A percentile compares a stretch with the other conserved stretches of the same genome.
Evolutionary conservation across 1,140 invertebrate genomes (phyloP).

Genomic region (Chymomyza costata): DNA sequence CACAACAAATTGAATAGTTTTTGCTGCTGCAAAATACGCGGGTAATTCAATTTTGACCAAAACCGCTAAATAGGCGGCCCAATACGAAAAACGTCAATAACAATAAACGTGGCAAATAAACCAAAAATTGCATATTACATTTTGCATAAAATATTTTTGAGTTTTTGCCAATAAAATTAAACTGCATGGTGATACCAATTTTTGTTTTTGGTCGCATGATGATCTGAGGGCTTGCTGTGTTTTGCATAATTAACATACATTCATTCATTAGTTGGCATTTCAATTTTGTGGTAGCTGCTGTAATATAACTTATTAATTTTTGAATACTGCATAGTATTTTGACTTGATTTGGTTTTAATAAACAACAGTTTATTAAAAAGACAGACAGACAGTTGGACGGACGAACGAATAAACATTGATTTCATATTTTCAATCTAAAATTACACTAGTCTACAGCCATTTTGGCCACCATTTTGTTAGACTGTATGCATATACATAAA

Average conservation of each 20-base stretch:
- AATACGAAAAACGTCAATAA: slow-evolving; percentile 43
- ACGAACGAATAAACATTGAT: too few relatives aligned
- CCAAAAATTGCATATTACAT: slow-evolving; percentile 24
- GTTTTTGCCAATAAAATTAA: too few relatives aligned
- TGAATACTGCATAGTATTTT: slow-evolving; percentile 36
- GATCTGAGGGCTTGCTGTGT: slow-evolving; percentile 6
- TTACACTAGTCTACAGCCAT: too few relatives aligned
- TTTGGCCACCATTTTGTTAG: too few relatives aligned
- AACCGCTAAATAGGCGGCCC: slow-evolving; percentile 3
- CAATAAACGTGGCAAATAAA: slow-evolving; percentile 34
- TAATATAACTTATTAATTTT: slow-evolving; percentile 29
- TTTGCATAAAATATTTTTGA: slow-evolving; percentile 14
- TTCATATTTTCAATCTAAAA: slow-evolving; percentile 44
- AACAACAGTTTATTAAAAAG: too few relatives aligned
- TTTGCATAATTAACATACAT: slow-evolving; percentile 61
- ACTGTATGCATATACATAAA: too few relatives aligned
- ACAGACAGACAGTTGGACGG: too few relatives aligned
- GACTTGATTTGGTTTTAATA: slow-evolving; percentile 53
- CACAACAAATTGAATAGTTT: too few relatives aligned
- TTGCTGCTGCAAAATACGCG: slow-evolving; percentile 24
- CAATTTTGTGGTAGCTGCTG: slow-evolving; percentile 23
- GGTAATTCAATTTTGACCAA: slow-evolving; percentile 48
- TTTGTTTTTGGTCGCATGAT: slow-evolving; percentile 1
- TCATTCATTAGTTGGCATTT: slow-evolving; percentile 53
- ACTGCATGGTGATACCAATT: slow-evolving; percentile 9